Base-by-base conservation (phyloP, 2,797 vertebrate species). In the Diplodus puntazzo region DNA sequence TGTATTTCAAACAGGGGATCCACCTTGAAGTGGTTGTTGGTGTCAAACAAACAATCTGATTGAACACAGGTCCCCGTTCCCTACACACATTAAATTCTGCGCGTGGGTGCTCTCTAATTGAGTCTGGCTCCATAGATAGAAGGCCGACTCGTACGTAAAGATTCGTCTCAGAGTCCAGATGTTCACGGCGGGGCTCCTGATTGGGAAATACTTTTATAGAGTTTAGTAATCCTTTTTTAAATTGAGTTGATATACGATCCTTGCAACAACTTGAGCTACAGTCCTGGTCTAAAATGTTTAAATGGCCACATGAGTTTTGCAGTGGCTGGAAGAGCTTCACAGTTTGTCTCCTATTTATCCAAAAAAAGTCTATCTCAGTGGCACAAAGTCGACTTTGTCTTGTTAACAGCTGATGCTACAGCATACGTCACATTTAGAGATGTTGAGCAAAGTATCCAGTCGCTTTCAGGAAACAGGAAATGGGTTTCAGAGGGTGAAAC, bases 21-120 rank as follows among this genome's bases (percentile, higher is more conserved):
- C 68, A 30, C 73, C 78, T 78, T 89, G 73, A 88, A 84, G 89
- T 84, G 82, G 88, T 73, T 50, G 45, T 48, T 14, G 14, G 52
- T 60, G 74, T 88, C 53, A 84, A 59, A 65, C 61, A 74, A 20
- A 53, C 46, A 69, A 20, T 72, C 46, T 79, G 75, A 85, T 42
- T 70, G 45, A 87, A 73, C 67, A 61, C 81, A 83, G 74, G 25
- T 80, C 54, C 21, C 21, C 53, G 70, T 77, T 84, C 61, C 53
- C 68, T 27, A 27, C 1, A 27, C 1, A 17, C 57, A 30, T 84
- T 75, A 52, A 83, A 80, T 71, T 80, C 75, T 43, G 68, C 83
- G 55, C 58, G 70, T 21, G 71, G 52, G 79, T 66, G 25, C 73
- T 79, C 78, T 90, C 42, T 90, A 85, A 90, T 89, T 82, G 60